Percentiles rank a stretch among this genome's conserved stretches.
Conservation (phyloP, 2,113 vertebrate genomes). For the Centrocercus urophasianus region DNA sequence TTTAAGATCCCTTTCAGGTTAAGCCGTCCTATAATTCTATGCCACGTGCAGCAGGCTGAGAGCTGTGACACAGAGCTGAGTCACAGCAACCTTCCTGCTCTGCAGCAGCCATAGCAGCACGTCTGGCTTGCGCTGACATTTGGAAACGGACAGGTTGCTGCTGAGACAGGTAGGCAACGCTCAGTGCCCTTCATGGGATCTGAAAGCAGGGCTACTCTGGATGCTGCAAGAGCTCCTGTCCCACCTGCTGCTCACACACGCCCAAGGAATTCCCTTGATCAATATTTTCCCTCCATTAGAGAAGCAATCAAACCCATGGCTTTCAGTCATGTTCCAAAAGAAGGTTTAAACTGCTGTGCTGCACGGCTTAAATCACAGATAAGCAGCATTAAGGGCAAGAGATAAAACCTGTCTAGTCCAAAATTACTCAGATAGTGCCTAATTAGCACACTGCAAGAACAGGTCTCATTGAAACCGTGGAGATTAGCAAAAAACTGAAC, state of each 20-base stretch:
- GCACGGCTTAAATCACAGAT: not conserved
- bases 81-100: not conserved
- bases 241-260: not conserved
- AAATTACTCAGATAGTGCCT: not conserved
- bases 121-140: fast-evolving
- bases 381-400: not conserved
- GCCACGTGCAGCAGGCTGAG: not conserved
- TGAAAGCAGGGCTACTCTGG: fast-evolving
- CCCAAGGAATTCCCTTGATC: not conserved
- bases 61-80: not conserved
- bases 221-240: not conserved
- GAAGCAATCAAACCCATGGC: not conserved
- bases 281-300: not conserved
- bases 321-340: fast-evolving
- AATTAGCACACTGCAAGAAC: not conserved
- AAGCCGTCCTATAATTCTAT: not conserved
- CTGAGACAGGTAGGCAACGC: fast-evolving
- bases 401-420: not conserved
- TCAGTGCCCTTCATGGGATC: fast-evolving
- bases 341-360: not conserved
- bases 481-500: not conserved
- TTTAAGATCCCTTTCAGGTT: not conserved
- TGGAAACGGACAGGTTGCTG: not conserved
- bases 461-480: not conserved
- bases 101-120: not conserved